phyloP scores from a whole-genome alignment of 2,888 invertebrate species.

The Rambutsinella grinnellia region DNA sequence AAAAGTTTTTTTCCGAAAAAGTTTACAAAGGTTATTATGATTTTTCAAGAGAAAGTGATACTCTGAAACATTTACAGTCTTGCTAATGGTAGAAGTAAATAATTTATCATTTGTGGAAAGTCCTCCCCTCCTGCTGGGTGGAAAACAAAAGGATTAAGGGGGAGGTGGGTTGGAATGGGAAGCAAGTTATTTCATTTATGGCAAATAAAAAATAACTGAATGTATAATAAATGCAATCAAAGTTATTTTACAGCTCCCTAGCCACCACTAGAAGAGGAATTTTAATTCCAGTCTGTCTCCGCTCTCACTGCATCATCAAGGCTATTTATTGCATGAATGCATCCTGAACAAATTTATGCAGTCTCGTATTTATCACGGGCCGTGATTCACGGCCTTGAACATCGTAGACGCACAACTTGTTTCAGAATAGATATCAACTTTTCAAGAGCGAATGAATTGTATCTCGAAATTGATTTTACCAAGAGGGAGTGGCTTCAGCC shows the following conservation, averaged over 20 bases:
- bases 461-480: slow-evolving; percentile 14
- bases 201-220: neutral
- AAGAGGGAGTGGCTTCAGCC: neutral
- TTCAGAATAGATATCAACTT: neutral
- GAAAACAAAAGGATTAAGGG: slow-evolving; percentile 14
- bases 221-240: neutral
- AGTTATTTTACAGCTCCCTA: neutral
- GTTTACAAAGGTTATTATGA: neutral
- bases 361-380: neutral
- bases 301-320: too few species aligned
- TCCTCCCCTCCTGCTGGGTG: slow-evolving; percentile 37
- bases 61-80: slow-evolving; percentile 60
- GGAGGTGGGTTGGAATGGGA: neutral
- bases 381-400: neutral
- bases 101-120: slow-evolving; percentile 61
- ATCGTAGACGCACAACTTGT: neutral
- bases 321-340: neutral
- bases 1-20: neutral
- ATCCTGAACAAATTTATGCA: neutral
- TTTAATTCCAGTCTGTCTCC: too few species aligned
- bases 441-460: neutral
- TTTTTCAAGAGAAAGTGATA: slow-evolving; percentile 31
- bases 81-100: slow-evolving; percentile 62
- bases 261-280: neutral
- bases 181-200: neutral